phyloP scores from a whole-genome alignment of 92 coral and sea anemone species.

The Pocillopora grandis region DNA sequence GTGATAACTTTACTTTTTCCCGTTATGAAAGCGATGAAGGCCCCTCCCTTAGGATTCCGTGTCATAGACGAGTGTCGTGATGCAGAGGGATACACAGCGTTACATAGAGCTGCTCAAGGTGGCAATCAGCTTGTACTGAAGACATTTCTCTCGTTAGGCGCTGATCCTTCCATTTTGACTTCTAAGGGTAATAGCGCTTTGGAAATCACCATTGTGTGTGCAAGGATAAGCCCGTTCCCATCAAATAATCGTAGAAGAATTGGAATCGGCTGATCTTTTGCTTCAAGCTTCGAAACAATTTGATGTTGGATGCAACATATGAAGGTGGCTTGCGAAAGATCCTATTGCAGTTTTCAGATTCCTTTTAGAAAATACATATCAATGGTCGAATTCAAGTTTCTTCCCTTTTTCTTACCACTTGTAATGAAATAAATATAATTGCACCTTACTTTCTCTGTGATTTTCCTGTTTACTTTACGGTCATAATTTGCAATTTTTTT shows the following conservation, averaged over 20 bases:
- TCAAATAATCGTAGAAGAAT: background rate
- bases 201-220: slow-evolving; percentile 50
- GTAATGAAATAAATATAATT: too few species aligned
- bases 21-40: slow-evolving; percentile 45
- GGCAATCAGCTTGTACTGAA: slow-evolving; percentile 57
- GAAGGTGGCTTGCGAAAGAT: too few species aligned
- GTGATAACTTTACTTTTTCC: background rate
- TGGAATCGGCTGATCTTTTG: background rate
- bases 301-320: slow-evolving; percentile 31
- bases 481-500: too few species aligned
- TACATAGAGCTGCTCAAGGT: slow-evolving; percentile 83
- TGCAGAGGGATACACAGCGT: slow-evolving; percentile 64
- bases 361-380: too few species aligned
- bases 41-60: slow-evolving; percentile 48
- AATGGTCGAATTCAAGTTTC: too few species aligned
- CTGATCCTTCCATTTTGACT: slow-evolving; percentile 30
- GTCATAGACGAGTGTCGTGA: slow-evolving; percentile 67
- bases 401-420: too few species aligned
- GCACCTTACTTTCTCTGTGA: too few species aligned
- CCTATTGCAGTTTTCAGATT: too few species aligned
- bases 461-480: too few species aligned
- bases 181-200: slow-evolving; percentile 44
- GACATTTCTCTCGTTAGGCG: slow-evolving; percentile 52
- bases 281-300: background rate
- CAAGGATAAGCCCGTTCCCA: slow-evolving; percentile 7